Evolutionary conservation across 2,888 invertebrate species (phyloP).

Genomic region (Mythimna pallens): DNA sequence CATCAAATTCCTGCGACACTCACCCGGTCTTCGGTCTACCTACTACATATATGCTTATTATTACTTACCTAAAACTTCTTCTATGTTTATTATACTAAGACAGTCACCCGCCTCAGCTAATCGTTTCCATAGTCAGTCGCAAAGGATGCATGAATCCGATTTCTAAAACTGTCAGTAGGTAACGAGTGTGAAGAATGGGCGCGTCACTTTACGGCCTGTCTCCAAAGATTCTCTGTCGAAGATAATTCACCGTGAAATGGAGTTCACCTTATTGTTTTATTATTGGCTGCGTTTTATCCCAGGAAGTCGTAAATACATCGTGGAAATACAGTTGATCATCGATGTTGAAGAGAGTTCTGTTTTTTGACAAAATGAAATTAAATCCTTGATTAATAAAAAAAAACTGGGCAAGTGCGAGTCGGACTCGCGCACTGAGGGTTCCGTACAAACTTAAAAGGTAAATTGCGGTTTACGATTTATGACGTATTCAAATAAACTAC

Average conservation of each 20-base stretch:
- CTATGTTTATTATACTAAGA: neutral
- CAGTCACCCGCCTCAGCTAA: neutral
- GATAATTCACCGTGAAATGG: slow-evolving; percentile 75
- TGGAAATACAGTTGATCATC: slow-evolving; percentile 43
- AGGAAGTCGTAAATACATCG: slow-evolving; percentile 59
- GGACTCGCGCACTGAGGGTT: too few relatives aligned
- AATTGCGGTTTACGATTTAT: too few relatives aligned
- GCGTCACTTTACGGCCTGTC: slow-evolving; percentile 53
- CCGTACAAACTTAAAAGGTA: too few relatives aligned
- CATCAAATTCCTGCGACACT: too few relatives aligned
- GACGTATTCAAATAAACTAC: too few relatives aligned
- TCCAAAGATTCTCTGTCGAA: slow-evolving; percentile 58
- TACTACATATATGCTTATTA: too few relatives aligned
- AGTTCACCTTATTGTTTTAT: slow-evolving; percentile 62
- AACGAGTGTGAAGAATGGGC: slow-evolving; percentile 52
- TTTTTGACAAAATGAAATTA: neutral
- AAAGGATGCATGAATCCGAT: slow-evolving; percentile 39
- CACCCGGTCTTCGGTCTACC: too few relatives aligned
- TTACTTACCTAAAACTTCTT: neutral
- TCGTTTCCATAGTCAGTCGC: slow-evolving; percentile 7
- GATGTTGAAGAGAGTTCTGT: slow-evolving; percentile 6
- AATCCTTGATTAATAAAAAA: neutral
- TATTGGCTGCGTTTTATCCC: slow-evolving; percentile 62
- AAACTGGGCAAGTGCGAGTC: too few relatives aligned
- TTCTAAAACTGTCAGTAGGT: slow-evolving; percentile 47